Evolutionary conservation across 2,797 vertebrate genomes (phyloP).

Genomic region (Nyctibius grandis): DNA sequence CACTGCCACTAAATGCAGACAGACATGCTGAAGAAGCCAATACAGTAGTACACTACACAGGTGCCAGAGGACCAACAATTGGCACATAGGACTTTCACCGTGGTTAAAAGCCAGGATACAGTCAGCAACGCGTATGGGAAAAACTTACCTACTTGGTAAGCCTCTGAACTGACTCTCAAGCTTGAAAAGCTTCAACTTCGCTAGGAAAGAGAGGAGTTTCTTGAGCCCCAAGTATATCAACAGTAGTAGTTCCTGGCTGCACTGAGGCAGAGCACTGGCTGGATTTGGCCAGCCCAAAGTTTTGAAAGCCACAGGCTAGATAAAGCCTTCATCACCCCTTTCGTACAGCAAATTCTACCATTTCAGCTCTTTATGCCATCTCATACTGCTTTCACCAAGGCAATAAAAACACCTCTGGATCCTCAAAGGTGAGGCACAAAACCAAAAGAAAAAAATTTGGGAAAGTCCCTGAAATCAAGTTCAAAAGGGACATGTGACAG

Average conservation of each 20-base stretch:
- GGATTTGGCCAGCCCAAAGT: not conserved
- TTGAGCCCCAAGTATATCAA: not conserved
- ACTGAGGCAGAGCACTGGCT: not conserved
- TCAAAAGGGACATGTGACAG: not conserved
- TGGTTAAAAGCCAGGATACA: not conserved
- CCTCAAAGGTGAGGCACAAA: not conserved
- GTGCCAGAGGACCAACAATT: not conserved
- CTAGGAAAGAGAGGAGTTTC: not conserved
- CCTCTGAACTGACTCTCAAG: not conserved
- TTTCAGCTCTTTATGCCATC: not conserved
- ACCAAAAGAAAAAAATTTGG: not conserved
- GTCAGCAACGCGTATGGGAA: not conserved
- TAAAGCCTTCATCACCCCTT: not conserved
- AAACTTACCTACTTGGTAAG: not conserved
- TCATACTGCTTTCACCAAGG: not conserved
- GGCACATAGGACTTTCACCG: not conserved
- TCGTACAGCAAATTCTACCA: not conserved
- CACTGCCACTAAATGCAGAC: not conserved
- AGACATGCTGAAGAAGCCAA: not conserved
- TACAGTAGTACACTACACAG: not conserved
- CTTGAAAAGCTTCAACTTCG: not conserved
- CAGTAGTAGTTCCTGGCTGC: not conserved
- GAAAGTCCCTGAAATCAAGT: not conserved
- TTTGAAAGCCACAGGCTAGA: not conserved
- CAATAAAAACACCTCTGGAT: not conserved